Conservation (phyloP, 2,888 invertebrate genomes). For the Melangyna quadrimaculata region DNA sequence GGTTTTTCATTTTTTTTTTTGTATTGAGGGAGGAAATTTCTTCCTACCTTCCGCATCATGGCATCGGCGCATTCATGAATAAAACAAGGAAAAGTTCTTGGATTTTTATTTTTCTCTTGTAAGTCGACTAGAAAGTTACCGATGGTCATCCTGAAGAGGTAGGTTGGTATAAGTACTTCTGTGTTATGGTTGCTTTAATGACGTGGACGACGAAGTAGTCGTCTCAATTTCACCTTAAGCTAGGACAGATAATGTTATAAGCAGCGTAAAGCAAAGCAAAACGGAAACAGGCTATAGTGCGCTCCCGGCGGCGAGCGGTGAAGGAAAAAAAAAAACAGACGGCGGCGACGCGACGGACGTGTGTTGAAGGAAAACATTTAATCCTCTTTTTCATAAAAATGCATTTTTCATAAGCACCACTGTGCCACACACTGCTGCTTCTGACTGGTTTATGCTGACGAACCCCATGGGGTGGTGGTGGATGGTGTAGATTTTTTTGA, state of each 20-base stretch:
- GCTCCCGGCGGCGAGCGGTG: background rate
- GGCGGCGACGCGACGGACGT: background rate
- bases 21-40: constrained; percentile 46
- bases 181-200: background rate
- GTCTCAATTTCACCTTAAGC: constrained; percentile 61
- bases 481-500: background rate
- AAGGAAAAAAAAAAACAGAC: constrained; percentile 19
- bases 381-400: constrained; percentile 50
- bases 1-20: background rate
- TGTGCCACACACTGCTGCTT: constrained; percentile 14
- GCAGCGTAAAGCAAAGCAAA: constrained; percentile 49
- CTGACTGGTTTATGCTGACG: background rate
- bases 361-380: constrained; percentile 43
- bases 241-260: constrained; percentile 57
- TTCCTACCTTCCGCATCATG: constrained; percentile 60
- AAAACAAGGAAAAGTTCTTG: constrained; percentile 49
- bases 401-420: constrained; percentile 67
- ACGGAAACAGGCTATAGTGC: constrained; percentile 56
- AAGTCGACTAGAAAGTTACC: constrained; percentile 31
- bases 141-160: constrained; percentile 8
- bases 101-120: constrained; percentile 8
- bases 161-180: constrained; percentile 12
- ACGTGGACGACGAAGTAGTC: constrained; percentile 11
- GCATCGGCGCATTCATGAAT: constrained; percentile 55
- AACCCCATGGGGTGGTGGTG: background rate